A percentile compares a stretch with the other conserved stretches of the same genome.
These are phyloP conservation scores for Carcharodon carcharias DNA, from an alignment of 2,797 vertebrate genomes.

Conservation along the genomic window DNA sequence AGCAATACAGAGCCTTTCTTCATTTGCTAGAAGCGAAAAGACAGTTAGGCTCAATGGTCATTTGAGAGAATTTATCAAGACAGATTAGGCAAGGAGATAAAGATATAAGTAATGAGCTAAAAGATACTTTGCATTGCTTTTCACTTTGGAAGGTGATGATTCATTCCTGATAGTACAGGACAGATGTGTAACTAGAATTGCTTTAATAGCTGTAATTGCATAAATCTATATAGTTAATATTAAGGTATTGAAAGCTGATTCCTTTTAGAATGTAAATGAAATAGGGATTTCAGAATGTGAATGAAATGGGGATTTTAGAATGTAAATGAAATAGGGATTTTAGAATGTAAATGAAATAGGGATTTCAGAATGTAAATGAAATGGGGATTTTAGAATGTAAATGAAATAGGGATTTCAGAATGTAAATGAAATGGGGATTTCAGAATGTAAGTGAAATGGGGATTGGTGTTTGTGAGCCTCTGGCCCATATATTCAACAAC, in stretches of 20 bases:
- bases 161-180: neutral
- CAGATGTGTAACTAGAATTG: neutral
- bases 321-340: neutral
- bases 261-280: neutral
- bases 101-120: neutral
- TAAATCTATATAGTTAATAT: neutral
- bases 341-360: neutral
- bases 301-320: neutral
- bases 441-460: neutral
- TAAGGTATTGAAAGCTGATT: neutral
- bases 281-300: neutral
- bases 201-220: neutral
- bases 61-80: neutral
- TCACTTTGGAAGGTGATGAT: neutral
- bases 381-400: neutral
- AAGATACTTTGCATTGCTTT: neutral
- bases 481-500: neutral
- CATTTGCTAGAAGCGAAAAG: neutral
- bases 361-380: neutral
- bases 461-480: neutral
- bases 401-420: too few species aligned
- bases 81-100: neutral
- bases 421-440: neutral
- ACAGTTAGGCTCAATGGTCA: neutral
- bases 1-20: neutral